A percentile compares a stretch with the other conserved stretches of the same genome.
These are phyloP conservation scores for Eugnorisma glareosa DNA, from an alignment of 2,888 invertebrate species.

Conservation along the genomic window DNA sequence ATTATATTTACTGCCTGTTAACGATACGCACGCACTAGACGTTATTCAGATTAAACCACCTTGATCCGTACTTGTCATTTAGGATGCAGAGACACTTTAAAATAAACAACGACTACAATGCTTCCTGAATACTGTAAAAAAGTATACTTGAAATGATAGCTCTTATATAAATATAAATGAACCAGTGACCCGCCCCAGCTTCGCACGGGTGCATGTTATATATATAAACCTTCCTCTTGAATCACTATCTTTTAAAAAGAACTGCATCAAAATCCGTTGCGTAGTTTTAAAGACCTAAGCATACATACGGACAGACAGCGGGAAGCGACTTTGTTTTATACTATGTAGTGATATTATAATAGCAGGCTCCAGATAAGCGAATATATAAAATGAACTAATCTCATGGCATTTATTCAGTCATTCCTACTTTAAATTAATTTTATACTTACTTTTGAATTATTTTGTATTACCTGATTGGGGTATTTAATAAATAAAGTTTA, in stretches of 20 bases:
- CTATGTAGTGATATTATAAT: slow-evolving; percentile 50
- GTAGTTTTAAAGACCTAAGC: too few species aligned
- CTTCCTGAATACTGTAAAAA: slow-evolving; percentile 19
- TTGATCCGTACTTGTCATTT: not conserved
- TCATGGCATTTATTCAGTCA: slow-evolving; percentile 82
- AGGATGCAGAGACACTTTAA: slow-evolving; percentile 8
- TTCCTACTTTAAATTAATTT: slow-evolving; percentile 79
- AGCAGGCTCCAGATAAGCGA: slow-evolving; percentile 45
- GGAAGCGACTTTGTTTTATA: too few species aligned
- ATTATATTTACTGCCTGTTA: slow-evolving; percentile 63
- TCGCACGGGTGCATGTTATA: too few species aligned
- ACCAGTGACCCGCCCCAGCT: too few species aligned
- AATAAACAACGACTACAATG: slow-evolving; percentile 4
- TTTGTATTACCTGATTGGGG: slow-evolving; percentile 72
- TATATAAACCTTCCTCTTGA: too few species aligned
- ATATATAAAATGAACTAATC: slow-evolving; percentile 66
- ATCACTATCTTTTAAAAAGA: too few species aligned
- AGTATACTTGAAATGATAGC: slow-evolving; percentile 28
- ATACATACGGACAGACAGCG: too few species aligned
- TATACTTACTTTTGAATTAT: slow-evolving; percentile 76
- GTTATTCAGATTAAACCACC: slow-evolving; percentile 21
- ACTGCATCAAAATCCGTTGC: too few species aligned
- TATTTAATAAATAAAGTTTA: slow-evolving; percentile 73
- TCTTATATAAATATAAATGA: slow-evolving; percentile 36
- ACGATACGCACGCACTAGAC: slow-evolving; percentile 38